These are phyloP conservation scores for Lycaon pictus DNA, from an alignment of 2,113 vertebrate genomes.

Conservation along the genomic window DNA sequence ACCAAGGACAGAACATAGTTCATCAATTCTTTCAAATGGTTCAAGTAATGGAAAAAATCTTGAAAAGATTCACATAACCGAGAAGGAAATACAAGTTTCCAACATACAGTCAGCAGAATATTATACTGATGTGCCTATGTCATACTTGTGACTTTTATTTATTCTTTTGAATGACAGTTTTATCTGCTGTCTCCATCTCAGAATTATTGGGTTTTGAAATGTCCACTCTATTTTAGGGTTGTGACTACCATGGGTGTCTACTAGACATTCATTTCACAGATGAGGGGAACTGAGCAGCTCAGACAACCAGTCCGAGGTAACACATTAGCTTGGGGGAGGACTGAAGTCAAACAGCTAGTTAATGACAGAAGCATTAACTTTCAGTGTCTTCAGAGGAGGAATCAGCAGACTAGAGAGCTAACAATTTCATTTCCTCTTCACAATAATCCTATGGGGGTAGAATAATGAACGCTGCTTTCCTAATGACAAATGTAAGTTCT, in stretches of 20 bases:
- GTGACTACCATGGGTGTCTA: neutral
- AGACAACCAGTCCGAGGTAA: neutral
- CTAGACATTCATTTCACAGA: neutral
- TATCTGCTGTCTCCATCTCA: neutral
- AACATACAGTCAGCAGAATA: neutral
- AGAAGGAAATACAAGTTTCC: neutral
- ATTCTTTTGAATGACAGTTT: neutral
- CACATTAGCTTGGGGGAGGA: neutral
- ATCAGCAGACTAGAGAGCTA: neutral
- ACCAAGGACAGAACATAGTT: neutral
- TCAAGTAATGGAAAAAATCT: constrained; percentile 37
- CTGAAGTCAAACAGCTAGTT: neutral
- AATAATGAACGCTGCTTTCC: constrained; percentile 31
- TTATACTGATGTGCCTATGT: neutral
- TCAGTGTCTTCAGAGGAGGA: neutral
- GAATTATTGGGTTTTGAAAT: constrained; percentile 19
- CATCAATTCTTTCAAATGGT: neutral
- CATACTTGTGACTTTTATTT: neutral
- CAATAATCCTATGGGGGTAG: neutral
- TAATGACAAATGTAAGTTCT: neutral
- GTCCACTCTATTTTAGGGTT: neutral
- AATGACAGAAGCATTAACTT: neutral
- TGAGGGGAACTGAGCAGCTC: neutral
- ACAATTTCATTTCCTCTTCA: constrained; percentile 28
- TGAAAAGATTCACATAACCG: neutral